Evolutionary conservation across 2,113 vertebrate genomes (phyloP), one percentile per base, ranked within the genome.

Genomic region (Embiotoca jacksoni): DNA sequence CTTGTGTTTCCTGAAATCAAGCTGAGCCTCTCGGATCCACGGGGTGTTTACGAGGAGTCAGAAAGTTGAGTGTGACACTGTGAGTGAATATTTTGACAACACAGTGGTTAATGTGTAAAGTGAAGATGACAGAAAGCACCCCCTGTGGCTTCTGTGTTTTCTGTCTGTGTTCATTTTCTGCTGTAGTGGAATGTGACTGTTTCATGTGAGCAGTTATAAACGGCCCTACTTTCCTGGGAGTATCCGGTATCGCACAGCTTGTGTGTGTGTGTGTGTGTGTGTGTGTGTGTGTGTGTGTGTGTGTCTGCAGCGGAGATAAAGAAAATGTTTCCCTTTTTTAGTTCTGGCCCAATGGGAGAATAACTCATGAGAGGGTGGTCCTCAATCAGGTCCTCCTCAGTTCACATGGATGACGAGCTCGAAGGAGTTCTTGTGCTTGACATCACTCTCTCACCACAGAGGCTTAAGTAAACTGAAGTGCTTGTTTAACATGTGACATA

Each of bases 31-130:
- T 50, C 56, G 52, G 64, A 64, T 56, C 37, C 50, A 23, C 46
- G 1, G 30, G 10, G 59, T 14, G 39, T 80, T 82, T 69, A 55
- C 1, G 1, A 57, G 46, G 41, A 78, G 15, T 57, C 6, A 52
- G 58, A 71, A 62, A 50, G 83, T 75, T 53, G n/a, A 76, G 39
- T 9, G 66, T 46, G 49, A 78, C 62, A 44, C 39, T 46, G 52
- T 58, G 65, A 39, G 81, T 44, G 81, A 84, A 88, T 91, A 82
- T 88, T 88, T 88, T 55, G 75, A 83, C 90, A 75, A 49, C 35
- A 70, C 75, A 14, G 46, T 55, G 55, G 89, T 91, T 89, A 89
- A 92, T 90, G 89, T 89, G 87, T 90, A 75, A 32, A 32, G 75
- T 63, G 73, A 59, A 82, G 61, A 79, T 75, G 81, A 88, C 65